phyloP scores from a whole-genome alignment of 2,888 invertebrate genomes.

The Dermolepida albohirtum region DNA sequence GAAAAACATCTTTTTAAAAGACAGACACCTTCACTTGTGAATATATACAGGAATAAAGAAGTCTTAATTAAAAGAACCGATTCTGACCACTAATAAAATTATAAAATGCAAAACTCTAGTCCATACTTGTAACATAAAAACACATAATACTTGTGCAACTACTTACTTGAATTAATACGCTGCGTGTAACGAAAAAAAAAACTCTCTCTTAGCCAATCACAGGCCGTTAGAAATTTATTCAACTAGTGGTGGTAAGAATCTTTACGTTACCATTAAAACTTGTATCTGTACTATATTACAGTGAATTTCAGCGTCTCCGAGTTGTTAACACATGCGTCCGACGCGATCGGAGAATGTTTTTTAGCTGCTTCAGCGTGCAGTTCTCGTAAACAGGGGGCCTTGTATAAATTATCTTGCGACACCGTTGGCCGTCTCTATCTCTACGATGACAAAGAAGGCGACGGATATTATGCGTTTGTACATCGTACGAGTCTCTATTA shows the following conservation, averaged over 20 bases:
- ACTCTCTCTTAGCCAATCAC: no score
- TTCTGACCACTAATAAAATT: no score
- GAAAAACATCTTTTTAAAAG: no score
- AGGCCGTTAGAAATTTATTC: no score
- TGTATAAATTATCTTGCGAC: conserved; percentile 10
- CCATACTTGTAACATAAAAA: no score
- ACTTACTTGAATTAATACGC: no score
- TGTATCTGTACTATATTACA: background rate
- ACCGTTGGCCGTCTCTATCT: conserved; percentile 18
- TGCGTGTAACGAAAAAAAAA: no score
- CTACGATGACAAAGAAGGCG: conserved; percentile 2
- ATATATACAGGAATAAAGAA: no score
- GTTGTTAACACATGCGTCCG: conserved; percentile 32
- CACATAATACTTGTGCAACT: no score
- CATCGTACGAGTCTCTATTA: conserved; percentile 21
- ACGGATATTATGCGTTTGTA: conserved; percentile 7
- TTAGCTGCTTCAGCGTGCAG: background rate
- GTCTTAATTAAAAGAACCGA: no score
- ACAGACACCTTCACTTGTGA: no score
- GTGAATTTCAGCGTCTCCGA: background rate
- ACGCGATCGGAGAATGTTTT: conserved; percentile 20
- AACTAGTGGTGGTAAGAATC: conserved; percentile 12
- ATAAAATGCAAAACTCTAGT: no score
- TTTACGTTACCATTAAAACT: conserved; percentile 17
- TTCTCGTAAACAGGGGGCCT: conserved; percentile 24